Evolutionary conservation across 2,888 invertebrate species (phyloP), one percentile per base, ranked within the genome.

Genomic region (Pandemis cinnamomeana): DNA sequence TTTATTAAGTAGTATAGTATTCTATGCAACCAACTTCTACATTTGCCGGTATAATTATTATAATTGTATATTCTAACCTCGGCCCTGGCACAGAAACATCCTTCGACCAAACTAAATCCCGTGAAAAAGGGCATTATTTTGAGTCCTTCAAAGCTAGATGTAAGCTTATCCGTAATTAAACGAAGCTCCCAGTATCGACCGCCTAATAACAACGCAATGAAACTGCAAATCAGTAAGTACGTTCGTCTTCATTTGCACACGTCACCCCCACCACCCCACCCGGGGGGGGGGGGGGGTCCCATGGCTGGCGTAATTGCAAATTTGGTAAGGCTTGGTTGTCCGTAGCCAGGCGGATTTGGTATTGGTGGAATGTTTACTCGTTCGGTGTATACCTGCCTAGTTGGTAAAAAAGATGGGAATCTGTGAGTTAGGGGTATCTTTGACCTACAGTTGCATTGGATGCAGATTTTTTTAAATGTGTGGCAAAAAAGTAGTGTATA

Each of bases 221-320:
- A 73, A 69, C 44, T 48, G 72, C 66, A 62, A 71, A 74, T 74
- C 61, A 69, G 73, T 68, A 60, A 72, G 42, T 71, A 66, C 60
- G 72, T 69, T 67, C 69, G 71, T 74, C 74, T 76, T 76, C 74
- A 76, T 76, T 76, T 71, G 71, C 76, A 71, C 74, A 71, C 76
- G 62, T 68, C 71, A 66, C 71, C 60, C 71, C 67, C 62, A n/a
- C 15, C 5, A 63, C 36, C 36, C 13, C 55, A 20, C 4, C 27
- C 2, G 10, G 20, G 15, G 20, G 10, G 20, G 27, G 36, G 13
- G 4, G 36, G 55, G 13, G 67, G 41, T 67, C 13, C 51, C 63
- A 51, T 13, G 27, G 58, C 61, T 51, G 41, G 27, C 10, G 51
- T 66, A 66, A 51, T 66, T 36, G 66, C 51, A n/a, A 51, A 63